Evolutionary conservation across 2,888 invertebrate genomes (phyloP).

Genomic region (Pasiphila rectangulata): DNA sequence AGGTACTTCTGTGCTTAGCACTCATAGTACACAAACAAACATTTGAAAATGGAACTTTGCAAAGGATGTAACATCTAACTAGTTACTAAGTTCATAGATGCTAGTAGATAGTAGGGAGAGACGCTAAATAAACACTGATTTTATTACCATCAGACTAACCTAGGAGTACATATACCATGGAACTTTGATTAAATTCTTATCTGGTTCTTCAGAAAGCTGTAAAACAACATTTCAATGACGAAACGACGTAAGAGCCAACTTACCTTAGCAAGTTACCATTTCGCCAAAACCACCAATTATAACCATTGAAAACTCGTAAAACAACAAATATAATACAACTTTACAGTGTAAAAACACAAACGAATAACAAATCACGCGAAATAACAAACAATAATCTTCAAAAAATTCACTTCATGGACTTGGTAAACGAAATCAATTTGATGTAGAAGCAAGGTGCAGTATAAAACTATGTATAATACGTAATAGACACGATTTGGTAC

Average conservation of each 20-base stretch:
- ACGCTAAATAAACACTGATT: too few relatives aligned
- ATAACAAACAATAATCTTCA: constrained; percentile 37
- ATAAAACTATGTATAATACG: constrained; percentile 53
- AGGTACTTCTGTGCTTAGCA: too few relatives aligned
- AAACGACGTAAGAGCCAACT: constrained; percentile 29
- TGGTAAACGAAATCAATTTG: constrained; percentile 36
- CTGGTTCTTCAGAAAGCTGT: constrained; percentile 27
- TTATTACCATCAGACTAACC: background rate
- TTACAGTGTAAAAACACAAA: constrained; percentile 39
- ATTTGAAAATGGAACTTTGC: too few relatives aligned
- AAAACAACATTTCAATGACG: constrained; percentile 22
- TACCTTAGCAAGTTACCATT: constrained; percentile 38
- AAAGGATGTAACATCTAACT: too few relatives aligned
- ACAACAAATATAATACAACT: constrained; percentile 49
- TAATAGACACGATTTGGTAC: constrained; percentile 57
- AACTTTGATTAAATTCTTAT: constrained; percentile 32
- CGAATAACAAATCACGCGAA: constrained; percentile 38
- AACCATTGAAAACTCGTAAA: constrained; percentile 46
- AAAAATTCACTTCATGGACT: constrained; percentile 30
- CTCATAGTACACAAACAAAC: too few relatives aligned
- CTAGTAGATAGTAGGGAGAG: too few relatives aligned
- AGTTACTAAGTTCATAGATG: too few relatives aligned
- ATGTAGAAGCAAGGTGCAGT: constrained; percentile 38
- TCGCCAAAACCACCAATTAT: constrained; percentile 33
- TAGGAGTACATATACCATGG: constrained; percentile 21